Evolutionary conservation across 2,113 vertebrate genomes (phyloP), one percentile per base, ranked within the genome.

Genomic region (Paracanthobrama guichenoti): DNA sequence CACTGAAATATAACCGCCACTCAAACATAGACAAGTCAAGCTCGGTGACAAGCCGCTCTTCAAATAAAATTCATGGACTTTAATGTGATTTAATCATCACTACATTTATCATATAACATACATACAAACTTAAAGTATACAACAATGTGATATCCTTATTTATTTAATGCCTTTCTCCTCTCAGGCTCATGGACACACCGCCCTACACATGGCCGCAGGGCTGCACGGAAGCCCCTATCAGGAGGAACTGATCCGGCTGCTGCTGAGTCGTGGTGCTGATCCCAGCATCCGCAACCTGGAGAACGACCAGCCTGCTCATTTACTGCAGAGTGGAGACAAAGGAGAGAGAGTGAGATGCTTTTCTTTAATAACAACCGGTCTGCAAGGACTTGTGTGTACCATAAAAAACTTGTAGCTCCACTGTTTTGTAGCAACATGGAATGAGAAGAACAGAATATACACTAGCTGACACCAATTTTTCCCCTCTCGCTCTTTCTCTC

Each of bases 161-260:
- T 24, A 26, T 62, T 24, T 57, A 22, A n/a, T 55, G 26, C 69
- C 9, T 66, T 42, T 66, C 11, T 67, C 48, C 5, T 55, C 14
- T 46, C 82, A 98, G 97, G 97, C 97, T 28, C 96, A 98, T 0
- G 97, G 97, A 39, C 96, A 98, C 92, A 98, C 97, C 0, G 96
- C 96, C 3, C 92, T 98, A 78, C 97, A 98, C 92, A 97, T 98
- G 96, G 97, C 97, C 0, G 96, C 97, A 0, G 96, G 96, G 80
- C 94, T 98, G 59, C 95, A 96, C 35, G 91, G 93, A 8, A 94
- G 92, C 84, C 92, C 88, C 0, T 85, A 92, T 74, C 96, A 97
- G 86, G 94, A 94, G 87, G 93, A 95, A 62, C 95, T 97, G 11
- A 93, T 97, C 81, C 93, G 89, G 48, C 89, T 94, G 74, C 91